These are phyloP conservation scores for Gambusia yucatana DNA, from an alignment of 2,797 vertebrate species.

Conservation along the genomic window DNA sequence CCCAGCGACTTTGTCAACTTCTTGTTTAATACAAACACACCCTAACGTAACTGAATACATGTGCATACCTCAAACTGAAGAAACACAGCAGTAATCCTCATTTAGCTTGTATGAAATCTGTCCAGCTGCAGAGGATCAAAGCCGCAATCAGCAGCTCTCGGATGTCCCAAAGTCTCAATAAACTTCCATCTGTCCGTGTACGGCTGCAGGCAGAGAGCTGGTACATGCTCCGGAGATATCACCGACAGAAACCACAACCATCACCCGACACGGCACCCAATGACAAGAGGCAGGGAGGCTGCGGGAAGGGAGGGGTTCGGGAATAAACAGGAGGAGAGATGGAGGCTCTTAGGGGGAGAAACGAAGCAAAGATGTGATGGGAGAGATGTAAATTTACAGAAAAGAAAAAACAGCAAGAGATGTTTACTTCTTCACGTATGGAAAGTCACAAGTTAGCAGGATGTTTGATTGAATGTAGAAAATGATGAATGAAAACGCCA, in stretches of 20 bases:
- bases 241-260: conserved; percentile 69
- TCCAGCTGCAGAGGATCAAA: conserved; percentile 17
- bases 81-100: conserved; percentile 14
- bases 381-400: conserved; percentile 32
- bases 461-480: conserved; percentile 42
- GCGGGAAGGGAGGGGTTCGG: conserved; percentile 43
- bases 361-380: conserved; percentile 20
- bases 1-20: neutral
- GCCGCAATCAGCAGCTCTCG: conserved; percentile 15
- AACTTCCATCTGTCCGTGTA: neutral
- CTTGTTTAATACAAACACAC: conserved; percentile 3
- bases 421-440: neutral
- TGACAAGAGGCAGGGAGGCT: conserved; percentile 55
- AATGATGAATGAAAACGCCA: conserved; percentile 56
- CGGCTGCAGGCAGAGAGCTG: conserved; percentile 45
- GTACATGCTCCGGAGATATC: conserved; percentile 71
- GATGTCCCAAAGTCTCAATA: conserved; percentile 9
- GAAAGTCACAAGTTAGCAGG: conserved; percentile 2
- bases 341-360: conserved; percentile 11
- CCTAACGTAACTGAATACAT: conserved; percentile 1
- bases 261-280: conserved; percentile 72
- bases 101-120: conserved; percentile 24
- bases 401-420: neutral
- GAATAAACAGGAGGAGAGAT: conserved; percentile 20
- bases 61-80: conserved; percentile 50